phyloP scores from a whole-genome alignment of 2,797 vertebrate species.

The Pseudomugil tenellus region DNA sequence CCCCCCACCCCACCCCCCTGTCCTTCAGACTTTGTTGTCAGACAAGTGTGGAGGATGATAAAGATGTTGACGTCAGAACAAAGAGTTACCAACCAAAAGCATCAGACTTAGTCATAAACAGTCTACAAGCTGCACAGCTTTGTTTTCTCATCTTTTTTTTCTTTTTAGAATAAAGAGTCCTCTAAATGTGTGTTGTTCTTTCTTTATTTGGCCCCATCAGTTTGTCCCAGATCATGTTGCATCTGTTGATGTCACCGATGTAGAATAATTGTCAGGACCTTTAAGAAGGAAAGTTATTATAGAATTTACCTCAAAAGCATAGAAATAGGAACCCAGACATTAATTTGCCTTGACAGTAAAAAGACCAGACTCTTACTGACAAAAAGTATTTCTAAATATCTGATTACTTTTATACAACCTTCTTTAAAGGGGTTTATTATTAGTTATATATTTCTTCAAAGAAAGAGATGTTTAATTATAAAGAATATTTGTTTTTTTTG shows the following conservation, averaged over 20 bases:
- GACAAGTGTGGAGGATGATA: conserved; percentile 12
- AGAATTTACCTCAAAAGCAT: conserved; percentile 29
- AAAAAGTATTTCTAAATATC: conserved; percentile 7
- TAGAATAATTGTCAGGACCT: conserved; percentile 13
- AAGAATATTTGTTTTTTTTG: conserved; percentile 11
- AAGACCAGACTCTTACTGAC: conserved; percentile 5
- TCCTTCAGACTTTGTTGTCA: conserved; percentile 28
- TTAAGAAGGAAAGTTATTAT: neutral
- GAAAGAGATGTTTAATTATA: conserved; percentile 20
- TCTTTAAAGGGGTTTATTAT: conserved; percentile 18
- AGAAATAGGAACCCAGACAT: neutral
- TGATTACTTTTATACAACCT: conserved; percentile 7
- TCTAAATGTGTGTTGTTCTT: conserved; percentile 6
- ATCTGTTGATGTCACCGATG: conserved; percentile 10
- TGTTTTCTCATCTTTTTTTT: neutral
- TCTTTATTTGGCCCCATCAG: conserved; percentile 18
- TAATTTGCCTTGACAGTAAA: conserved; percentile 20
- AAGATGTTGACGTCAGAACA: conserved; percentile 23
- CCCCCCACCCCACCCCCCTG: conserved; percentile 8
- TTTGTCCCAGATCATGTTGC: conserved; percentile 32
- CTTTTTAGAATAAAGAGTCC: neutral
- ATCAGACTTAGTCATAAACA: conserved; percentile 23
- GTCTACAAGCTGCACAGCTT: conserved; percentile 17
- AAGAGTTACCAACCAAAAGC: conserved; percentile 10
- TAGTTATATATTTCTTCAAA: neutral